Evolutionary conservation across 2,797 vertebrate species (phyloP).

Genomic region (Sphenodon punctatus): DNA sequence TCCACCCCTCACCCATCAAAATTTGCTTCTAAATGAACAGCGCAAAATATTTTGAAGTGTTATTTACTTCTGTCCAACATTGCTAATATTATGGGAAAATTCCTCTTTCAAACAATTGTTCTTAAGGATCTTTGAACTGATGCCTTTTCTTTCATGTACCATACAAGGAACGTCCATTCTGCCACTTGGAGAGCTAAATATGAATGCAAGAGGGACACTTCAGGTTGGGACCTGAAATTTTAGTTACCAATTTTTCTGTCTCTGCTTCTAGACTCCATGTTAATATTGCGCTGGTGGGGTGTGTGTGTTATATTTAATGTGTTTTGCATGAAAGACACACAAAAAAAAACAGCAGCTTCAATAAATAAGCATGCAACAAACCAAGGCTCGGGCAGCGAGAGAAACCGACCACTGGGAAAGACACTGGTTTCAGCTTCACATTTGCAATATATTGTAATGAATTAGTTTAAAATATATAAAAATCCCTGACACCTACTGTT

Average conservation of each 20-base stretch:
- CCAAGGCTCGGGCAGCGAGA: background rate
- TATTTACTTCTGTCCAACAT: background rate
- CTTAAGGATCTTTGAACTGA: background rate
- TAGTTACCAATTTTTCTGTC: background rate
- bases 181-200: background rate
- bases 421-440: constrained; percentile 4
- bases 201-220: background rate
- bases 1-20: background rate
- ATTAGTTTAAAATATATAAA: background rate
- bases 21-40: background rate
- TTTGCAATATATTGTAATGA: background rate
- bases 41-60: fast-evolving
- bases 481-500: no score
- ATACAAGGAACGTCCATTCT: background rate
- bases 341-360: background rate
- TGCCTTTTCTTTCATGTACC: fast-evolving
- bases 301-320: no score
- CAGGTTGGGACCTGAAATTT: background rate
- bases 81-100: background rate
- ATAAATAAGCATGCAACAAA: background rate
- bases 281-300: background rate
- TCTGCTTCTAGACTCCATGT: background rate
- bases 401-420: background rate
- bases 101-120: background rate
- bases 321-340: background rate